Conservation (phyloP, 2,797 vertebrate genomes). For the Trichosurus vulpecula region DNA sequence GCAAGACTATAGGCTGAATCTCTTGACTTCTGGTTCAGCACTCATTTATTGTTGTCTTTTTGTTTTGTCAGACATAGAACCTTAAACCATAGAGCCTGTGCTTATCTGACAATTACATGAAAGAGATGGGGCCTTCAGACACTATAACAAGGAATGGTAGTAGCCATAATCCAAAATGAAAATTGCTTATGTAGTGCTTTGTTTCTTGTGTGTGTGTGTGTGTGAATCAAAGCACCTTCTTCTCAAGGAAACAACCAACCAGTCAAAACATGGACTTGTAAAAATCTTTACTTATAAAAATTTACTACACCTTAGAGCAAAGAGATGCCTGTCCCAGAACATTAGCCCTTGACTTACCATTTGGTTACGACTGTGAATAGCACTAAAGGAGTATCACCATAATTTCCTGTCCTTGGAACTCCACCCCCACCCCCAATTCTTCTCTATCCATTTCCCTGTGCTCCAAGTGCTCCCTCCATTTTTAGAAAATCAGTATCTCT, state of each 20-base stretch:
- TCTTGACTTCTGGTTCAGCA: not conserved
- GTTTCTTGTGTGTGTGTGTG: too few relatives aligned
- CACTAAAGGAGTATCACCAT: too few relatives aligned
- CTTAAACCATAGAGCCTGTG: not conserved
- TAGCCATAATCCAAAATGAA: not conserved
- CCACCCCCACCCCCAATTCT: too few relatives aligned
- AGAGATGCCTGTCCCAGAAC: not conserved
- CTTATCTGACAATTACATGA: too few relatives aligned
- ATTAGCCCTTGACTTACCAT: not conserved
- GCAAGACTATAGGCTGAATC: not conserved
- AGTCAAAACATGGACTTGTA: not conserved
- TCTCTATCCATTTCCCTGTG: not conserved
- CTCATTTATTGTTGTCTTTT: conserved; percentile 28
- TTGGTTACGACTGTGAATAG: too few relatives aligned
- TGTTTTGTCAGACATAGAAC: not conserved
- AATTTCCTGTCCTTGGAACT: too few relatives aligned
- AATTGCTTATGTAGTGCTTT: not conserved
- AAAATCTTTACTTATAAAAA: not conserved
- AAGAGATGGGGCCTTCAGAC: too few relatives aligned
- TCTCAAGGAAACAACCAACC: too few relatives aligned
- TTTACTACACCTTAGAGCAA: not conserved
- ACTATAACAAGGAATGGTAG: too few relatives aligned
- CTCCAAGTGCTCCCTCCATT: conserved; percentile 12
- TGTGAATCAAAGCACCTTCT: too few relatives aligned
- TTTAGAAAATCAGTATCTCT: conserved; percentile 37